A percentile compares a stretch with the other conserved stretches of the same genome.
Evolutionary conservation across 2,888 invertebrate genomes (phyloP).

Genomic region (Linnaemya tessellans): DNA sequence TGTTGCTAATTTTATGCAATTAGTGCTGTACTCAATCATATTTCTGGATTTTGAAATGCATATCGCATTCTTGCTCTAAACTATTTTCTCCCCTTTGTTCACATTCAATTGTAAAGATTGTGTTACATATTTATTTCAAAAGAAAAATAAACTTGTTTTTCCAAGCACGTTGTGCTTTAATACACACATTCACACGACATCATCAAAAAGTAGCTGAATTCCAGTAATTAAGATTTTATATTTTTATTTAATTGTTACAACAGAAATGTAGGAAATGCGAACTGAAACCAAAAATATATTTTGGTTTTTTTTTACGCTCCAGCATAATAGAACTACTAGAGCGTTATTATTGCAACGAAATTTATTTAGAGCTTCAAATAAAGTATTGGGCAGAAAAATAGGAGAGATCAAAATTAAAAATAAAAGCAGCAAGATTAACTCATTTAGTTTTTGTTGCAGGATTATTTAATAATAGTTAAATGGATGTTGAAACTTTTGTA

Average conservation of each 20-base stretch:
- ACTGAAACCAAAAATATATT: conserved; percentile 11
- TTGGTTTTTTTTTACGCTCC: neutral
- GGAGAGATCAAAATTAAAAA: too few relatives aligned
- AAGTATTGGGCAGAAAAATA: neutral
- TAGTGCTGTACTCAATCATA: neutral
- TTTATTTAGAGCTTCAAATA: neutral
- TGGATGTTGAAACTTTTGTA: too few relatives aligned
- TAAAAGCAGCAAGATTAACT: too few relatives aligned
- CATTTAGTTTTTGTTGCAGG: too few relatives aligned
- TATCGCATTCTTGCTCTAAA: neutral
- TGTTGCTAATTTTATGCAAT: neutral
- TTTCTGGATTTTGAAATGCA: conserved; percentile 6
- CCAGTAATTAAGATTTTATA: conserved; percentile 8
- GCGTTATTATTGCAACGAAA: neutral
- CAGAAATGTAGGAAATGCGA: conserved; percentile 43
- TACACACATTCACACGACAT: conserved; percentile 17
- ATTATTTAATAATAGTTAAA: too few relatives aligned
- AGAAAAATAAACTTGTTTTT: conserved; percentile 4
- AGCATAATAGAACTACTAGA: too few relatives aligned
- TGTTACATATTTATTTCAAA: conserved; percentile 19
- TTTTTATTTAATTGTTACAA: conserved; percentile 23
- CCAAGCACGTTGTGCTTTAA: conserved; percentile 6
- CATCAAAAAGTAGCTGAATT: conserved; percentile 1
- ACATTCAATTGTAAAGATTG: conserved; percentile 23
- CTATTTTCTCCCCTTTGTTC: conserved; percentile 34